Percentiles rank a stretch among this genome's conserved stretches.
Evolutionary conservation across 1,140 invertebrate species (phyloP).

Genomic region (Aphaenogaster ashmeadi): DNA sequence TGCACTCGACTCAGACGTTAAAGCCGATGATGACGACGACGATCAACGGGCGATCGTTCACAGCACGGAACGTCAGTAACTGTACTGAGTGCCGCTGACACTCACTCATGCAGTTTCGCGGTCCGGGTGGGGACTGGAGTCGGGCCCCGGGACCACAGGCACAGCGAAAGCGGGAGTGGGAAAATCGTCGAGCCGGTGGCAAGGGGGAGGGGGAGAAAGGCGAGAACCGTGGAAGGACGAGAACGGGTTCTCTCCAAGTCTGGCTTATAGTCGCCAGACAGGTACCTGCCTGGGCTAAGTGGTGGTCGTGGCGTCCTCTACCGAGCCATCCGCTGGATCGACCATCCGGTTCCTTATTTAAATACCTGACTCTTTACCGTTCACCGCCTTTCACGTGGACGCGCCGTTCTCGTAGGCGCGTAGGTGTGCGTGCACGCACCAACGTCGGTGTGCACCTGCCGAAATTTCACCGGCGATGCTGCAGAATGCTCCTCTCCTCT

Average conservation of each 20-base stretch:
- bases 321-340: conserved; percentile 69
- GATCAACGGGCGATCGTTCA: conserved; percentile 72
- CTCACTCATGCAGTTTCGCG: conserved; percentile 78
- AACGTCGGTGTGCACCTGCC: conserved; percentile 66
- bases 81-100: conserved; percentile 84
- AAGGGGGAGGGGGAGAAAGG: conserved; percentile 45
- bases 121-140: conserved; percentile 74
- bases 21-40: conserved; percentile 36
- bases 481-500: conserved; percentile 1
- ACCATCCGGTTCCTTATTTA: conserved; percentile 81
- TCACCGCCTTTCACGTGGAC: conserved; percentile 72
- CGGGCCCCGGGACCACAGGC: conserved; percentile 67
- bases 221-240: conserved; percentile 32
- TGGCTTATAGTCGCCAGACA: conserved; percentile 56
- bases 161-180: conserved; percentile 63
- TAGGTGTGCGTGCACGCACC: background rate
- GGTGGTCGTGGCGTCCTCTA: conserved; percentile 81
- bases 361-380: conserved; percentile 81
- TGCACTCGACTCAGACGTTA: conserved; percentile 33
- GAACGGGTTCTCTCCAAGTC: conserved; percentile 75
- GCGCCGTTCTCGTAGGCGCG: background rate
- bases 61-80: conserved; percentile 83
- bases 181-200: conserved; percentile 28
- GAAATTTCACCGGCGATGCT: conserved; percentile 64
- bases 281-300: conserved; percentile 65